These are phyloP conservation scores for Myocastor coypus DNA, from an alignment of 2,113 vertebrate species.

Conservation along the genomic window DNA sequence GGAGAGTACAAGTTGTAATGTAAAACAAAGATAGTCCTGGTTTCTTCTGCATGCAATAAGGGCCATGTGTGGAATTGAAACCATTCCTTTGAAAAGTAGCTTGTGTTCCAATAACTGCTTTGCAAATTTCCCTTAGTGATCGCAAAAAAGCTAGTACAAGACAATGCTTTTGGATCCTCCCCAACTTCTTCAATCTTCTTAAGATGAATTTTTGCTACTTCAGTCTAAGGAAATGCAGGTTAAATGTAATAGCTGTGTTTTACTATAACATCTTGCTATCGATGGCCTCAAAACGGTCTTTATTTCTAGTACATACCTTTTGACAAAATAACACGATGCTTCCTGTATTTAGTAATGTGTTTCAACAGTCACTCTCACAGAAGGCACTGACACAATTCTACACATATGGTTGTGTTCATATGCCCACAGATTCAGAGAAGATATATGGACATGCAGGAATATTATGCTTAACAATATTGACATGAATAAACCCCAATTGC, in stretches of 20 bases:
- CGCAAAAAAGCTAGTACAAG: not conserved
- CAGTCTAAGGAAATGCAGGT: slow-evolving; percentile 59
- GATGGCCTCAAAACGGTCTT: slow-evolving; percentile 82
- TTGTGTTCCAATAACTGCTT: slow-evolving; percentile 28
- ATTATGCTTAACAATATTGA: slow-evolving; percentile 49
- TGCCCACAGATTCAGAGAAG: slow-evolving; percentile 73
- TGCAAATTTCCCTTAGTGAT: not conserved
- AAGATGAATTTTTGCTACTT: slow-evolving; percentile 22
- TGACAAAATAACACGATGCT: slow-evolving; percentile 80
- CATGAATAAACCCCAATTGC: slow-evolving; percentile 42
- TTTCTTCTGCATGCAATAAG: slow-evolving; percentile 54
- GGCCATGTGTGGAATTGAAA: slow-evolving; percentile 40
- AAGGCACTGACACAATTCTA: slow-evolving; percentile 58
- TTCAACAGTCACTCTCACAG: slow-evolving; percentile 72
- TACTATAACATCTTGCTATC: slow-evolving; percentile 77
- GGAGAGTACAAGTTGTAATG: slow-evolving; percentile 31
- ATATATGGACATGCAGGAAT: slow-evolving; percentile 67
- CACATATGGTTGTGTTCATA: slow-evolving; percentile 67
- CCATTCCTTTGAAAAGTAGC: not conserved
- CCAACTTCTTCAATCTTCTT: slow-evolving; percentile 45
- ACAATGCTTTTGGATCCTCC: not conserved
- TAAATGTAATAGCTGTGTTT: slow-evolving; percentile 27
- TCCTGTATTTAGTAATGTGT: slow-evolving; percentile 80
- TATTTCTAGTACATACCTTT: slow-evolving; percentile 76
- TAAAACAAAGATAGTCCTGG: slow-evolving; percentile 47